Conservation (phyloP, 2,797 vertebrate genomes). For the Squalus acanthias region DNA sequence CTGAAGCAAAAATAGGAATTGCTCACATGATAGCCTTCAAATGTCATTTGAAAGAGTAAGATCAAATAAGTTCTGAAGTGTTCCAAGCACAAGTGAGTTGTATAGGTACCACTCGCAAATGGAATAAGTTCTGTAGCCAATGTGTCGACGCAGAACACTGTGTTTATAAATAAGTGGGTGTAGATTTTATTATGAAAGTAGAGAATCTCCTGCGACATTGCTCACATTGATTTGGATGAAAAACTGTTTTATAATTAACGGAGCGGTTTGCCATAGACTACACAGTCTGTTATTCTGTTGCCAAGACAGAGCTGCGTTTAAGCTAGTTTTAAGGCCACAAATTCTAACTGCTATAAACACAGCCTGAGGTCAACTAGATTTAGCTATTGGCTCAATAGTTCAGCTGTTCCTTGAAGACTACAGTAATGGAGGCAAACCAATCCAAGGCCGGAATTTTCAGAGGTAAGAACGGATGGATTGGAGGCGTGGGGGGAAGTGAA, state of each 20-base stretch:
- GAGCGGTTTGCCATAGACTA: not conserved
- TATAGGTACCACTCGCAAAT: not conserved
- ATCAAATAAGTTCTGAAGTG: not conserved
- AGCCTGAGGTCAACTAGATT: not conserved
- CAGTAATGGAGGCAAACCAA: not conserved
- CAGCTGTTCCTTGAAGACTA: no score
- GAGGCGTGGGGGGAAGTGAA: no score
- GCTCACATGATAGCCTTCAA: not conserved
- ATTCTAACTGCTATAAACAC: not conserved
- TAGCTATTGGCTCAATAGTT: not conserved
- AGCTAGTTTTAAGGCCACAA: not conserved
- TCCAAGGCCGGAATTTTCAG: not conserved
- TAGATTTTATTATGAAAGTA: not conserved
- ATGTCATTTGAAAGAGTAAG: not conserved
- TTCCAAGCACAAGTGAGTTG: not conserved
- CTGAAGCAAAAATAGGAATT: not conserved
- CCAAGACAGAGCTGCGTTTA: not conserved
- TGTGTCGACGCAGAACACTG: not conserved
- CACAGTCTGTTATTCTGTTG: not conserved
- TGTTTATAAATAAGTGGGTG: not conserved
- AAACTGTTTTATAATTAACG: not conserved
- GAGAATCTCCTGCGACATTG: not conserved
- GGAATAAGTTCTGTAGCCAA: not conserved
- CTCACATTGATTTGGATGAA: not conserved
- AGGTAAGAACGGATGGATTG: no score